Percentiles rank a stretch among this genome's conserved stretches.
phyloP scores from a whole-genome alignment of 2,113 vertebrate species.

The Cichladusa arquata region DNA sequence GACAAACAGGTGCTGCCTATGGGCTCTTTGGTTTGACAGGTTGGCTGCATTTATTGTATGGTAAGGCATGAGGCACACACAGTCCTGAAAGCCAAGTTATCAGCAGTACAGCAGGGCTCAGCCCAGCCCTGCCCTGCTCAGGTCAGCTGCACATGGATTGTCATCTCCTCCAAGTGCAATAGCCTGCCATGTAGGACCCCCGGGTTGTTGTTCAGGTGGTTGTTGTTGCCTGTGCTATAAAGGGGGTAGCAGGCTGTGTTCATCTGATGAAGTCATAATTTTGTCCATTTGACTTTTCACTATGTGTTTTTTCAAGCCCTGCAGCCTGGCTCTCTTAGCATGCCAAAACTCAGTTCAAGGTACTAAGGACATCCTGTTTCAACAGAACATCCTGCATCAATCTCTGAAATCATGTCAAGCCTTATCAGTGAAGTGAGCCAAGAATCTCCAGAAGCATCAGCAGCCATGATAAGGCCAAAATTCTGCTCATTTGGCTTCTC shows the following conservation, averaged over 20 bases:
- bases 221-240: constrained; percentile 50
- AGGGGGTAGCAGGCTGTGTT: constrained; percentile 5
- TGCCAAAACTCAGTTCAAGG: constrained; percentile 66
- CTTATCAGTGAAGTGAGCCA: constrained; percentile 59
- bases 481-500: not conserved
- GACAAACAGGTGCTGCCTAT: not conserved
- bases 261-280: constrained; percentile 60
- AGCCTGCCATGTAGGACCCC: not conserved
- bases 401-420: constrained; percentile 64
- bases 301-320: not conserved
- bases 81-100: not conserved
- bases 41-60: not conserved
- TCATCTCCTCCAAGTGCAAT: not conserved
- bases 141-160: rapidly evolving
- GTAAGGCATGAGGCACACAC: not conserved
- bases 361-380: not conserved
- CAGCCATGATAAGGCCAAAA: not conserved
- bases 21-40: not conserved
- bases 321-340: constrained; percentile 66
- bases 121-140: not conserved
- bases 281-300: constrained; percentile 20
- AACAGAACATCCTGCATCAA: constrained; percentile 34
- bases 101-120: not conserved
- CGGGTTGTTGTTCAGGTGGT: not conserved
- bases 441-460: not conserved